Percentiles rank a stretch among this genome's conserved stretches.
Evolutionary conservation across 2,113 vertebrate species (phyloP).

Genomic region (Embiotoca jacksoni): DNA sequence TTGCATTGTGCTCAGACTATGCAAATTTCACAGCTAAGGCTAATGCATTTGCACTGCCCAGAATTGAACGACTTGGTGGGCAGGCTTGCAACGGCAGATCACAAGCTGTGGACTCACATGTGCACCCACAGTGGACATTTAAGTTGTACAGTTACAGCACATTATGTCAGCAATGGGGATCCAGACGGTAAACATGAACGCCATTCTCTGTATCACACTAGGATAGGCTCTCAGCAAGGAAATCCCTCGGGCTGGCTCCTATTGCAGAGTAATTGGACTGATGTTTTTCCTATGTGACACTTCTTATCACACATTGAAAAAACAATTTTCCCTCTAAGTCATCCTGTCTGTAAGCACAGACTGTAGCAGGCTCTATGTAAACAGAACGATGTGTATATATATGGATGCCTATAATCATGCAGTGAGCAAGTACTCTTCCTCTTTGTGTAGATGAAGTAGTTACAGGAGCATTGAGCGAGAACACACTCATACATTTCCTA

Average conservation of each 20-base stretch:
- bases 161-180: conserved; percentile 46
- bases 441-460: conserved; percentile 32
- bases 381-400: conserved; percentile 49
- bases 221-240: conserved; percentile 42
- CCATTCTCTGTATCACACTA: conserved; percentile 12
- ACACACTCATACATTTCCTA: conserved; percentile 25
- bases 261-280: conserved; percentile 55
- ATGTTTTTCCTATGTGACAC: conserved; percentile 49
- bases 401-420: conserved; percentile 52
- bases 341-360: conserved; percentile 38
- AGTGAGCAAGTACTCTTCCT: conserved; percentile 43
- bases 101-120: background rate
- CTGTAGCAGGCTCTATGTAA: conserved; percentile 35
- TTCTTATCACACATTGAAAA: conserved; percentile 47
- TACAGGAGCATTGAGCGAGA: conserved; percentile 37
- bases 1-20: conserved; percentile 79
- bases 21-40: conserved; percentile 71
- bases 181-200: conserved; percentile 65
- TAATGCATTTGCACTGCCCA: conserved; percentile 67
- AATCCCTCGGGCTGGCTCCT: conserved; percentile 27
- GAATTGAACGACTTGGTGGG: conserved; percentile 51
- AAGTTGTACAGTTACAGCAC: conserved; percentile 29
- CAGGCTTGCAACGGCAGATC: conserved; percentile 32
- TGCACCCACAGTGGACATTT: conserved; percentile 12
- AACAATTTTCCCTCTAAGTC: conserved; percentile 49